phyloP scores from a whole-genome alignment of 2,797 vertebrate species.

The Coccyzus lansbergi region DNA sequence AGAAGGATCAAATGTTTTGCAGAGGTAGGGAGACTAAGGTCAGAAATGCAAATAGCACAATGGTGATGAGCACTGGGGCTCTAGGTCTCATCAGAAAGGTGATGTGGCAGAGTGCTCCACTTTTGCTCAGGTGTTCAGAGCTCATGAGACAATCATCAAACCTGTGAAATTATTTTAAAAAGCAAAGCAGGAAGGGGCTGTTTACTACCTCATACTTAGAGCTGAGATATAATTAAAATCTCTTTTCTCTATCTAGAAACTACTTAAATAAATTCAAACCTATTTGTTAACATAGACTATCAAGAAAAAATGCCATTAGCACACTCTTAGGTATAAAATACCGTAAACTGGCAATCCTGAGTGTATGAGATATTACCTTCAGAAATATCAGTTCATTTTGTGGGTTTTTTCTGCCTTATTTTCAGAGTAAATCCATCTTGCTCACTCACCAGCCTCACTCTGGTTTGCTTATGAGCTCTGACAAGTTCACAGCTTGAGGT shows the following conservation, averaged over 20 bases:
- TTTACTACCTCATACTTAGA: not conserved
- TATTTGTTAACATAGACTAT: not conserved
- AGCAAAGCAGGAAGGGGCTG: not conserved
- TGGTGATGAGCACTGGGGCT: fast-evolving
- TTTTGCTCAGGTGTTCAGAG: not conserved
- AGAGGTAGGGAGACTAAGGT: not conserved
- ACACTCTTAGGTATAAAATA: not conserved
- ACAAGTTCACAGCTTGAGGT: slow-evolving; percentile 31
- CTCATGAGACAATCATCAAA: not conserved
- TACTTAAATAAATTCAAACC: not conserved
- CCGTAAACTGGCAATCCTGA: not conserved
- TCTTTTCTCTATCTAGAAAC: not conserved
- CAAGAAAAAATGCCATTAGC: not conserved
- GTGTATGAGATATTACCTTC: not conserved
- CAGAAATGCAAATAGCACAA: not conserved
- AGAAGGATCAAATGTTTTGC: not conserved
- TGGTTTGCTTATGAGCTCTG: slow-evolving; percentile 5
- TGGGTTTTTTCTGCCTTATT: slow-evolving; percentile 4
- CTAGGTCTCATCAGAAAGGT: not conserved
- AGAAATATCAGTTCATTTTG: not conserved
- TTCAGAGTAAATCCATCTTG: not conserved
- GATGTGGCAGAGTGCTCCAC: not conserved
- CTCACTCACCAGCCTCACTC: not conserved
- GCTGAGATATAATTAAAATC: not conserved
- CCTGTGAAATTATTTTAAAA: not conserved